Evolutionary conservation across 2,113 vertebrate species (phyloP), one percentile per base, ranked within the genome.

Genomic region (Clarias macrocephalus): DNA sequence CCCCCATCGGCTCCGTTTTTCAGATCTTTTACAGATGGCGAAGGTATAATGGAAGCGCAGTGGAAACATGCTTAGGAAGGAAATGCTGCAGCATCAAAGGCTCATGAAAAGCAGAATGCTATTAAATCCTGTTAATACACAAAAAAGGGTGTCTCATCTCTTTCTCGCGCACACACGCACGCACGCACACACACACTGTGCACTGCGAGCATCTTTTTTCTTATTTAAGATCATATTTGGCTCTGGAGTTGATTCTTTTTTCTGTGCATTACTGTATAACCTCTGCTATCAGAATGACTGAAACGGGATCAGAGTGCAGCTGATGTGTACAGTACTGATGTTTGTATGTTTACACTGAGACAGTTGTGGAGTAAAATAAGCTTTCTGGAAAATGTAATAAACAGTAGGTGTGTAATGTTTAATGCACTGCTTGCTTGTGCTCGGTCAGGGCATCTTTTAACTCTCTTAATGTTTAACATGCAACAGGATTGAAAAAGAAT

Each of bases 301-400:
- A 68, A 16, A 18, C 0, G 19, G 68, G 15, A 70, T 37, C 30
- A 25, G 73, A n/a, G 21, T 60, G 54, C 16, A 80, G n/a, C 18
- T 85, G 56, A 37, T 42, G 80, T 33, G 21, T 65, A 8, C 15
- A 12, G 54, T 60, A 15, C 83, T 76, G 33, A 37, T 37, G 33
- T 37, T 33, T 70, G 37, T 42, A 1, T 65, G 30, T 88, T 79
- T 88, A 30, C 75, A 88, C 54, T 25, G 54, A 70, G 37, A 52
- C 72, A 7, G 33, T 54, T 3, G 18, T 72, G 54, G 0, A 16
- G 56, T 63, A 28, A 54, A 37, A 86, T 60, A 73, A 18, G 25
- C 80, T 56, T 73, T 1, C 16, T 42, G 48, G 37, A 48, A 48
- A 16, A 73, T 37, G 7, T 16, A 54, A n/a, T 73, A 42, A 10